phyloP scores from a whole-genome alignment of 2,888 invertebrate species.

The Hemaris fuciformis region DNA sequence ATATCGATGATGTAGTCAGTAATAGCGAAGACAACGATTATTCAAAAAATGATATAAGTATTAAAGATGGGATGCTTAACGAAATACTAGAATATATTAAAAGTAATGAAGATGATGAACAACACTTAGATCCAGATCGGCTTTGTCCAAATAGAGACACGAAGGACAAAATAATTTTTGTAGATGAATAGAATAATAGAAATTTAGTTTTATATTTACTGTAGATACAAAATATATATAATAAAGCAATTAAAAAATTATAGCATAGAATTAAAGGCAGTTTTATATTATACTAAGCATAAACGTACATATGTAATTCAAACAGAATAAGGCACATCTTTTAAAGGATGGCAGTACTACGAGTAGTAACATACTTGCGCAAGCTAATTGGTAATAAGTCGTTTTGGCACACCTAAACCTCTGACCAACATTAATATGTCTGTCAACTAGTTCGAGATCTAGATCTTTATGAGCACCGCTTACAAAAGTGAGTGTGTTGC shows the following conservation, averaged over 20 bases:
- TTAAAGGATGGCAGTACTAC: slow-evolving; percentile 3
- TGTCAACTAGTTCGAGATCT: slow-evolving; percentile 63
- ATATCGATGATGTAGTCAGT: slow-evolving; percentile 17
- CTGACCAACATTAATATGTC: slow-evolving; percentile 54
- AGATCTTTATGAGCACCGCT: slow-evolving; percentile 67
- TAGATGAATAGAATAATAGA: slow-evolving; percentile 43
- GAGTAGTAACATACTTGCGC: slow-evolving; percentile 36
- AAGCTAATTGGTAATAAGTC: slow-evolving; percentile 34
- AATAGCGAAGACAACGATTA: slow-evolving; percentile 22
- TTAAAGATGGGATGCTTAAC: slow-evolving; percentile 53
- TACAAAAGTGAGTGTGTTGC: slow-evolving; percentile 71
- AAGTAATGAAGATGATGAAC: slow-evolving; percentile 38
- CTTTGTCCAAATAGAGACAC: slow-evolving; percentile 60
- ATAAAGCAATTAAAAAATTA: not conserved
- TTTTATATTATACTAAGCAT: not conserved
- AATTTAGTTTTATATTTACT: not conserved
- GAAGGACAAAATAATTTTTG: slow-evolving; percentile 59
- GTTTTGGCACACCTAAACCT: slow-evolving; percentile 50
- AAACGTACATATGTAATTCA: not conserved
- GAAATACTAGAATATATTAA: slow-evolving; percentile 70
- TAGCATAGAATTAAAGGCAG: not conserved
- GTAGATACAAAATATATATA: not conserved
- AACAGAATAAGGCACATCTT: slow-evolving; percentile 19
- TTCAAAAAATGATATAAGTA: slow-evolving; percentile 9
- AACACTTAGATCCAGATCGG: slow-evolving; percentile 45